Evolutionary conservation across 2,797 vertebrate species (phyloP).

Genomic region (Botia kubotai): DNA sequence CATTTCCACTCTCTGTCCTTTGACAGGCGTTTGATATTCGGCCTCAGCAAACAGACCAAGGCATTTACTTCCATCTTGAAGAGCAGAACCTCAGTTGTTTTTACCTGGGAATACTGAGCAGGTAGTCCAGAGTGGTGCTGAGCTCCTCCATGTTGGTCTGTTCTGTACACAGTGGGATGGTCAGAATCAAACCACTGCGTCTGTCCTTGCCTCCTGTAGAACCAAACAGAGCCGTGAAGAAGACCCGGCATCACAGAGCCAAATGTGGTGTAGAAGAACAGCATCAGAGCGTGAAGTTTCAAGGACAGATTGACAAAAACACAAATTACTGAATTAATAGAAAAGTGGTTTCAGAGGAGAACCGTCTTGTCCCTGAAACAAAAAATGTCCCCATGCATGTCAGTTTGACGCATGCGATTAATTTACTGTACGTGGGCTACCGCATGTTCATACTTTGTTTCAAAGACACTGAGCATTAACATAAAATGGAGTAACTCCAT

Average conservation of each 20-base stretch:
- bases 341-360: not conserved
- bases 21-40: slow-evolving; percentile 6
- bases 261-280: slow-evolving; percentile 16
- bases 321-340: not conserved
- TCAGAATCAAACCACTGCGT: slow-evolving; percentile 96
- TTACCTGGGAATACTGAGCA: slow-evolving; percentile 97
- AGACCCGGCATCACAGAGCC: not conserved
- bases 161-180: slow-evolving; percentile 95
- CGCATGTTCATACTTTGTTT: not conserved
- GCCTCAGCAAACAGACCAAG: not conserved
- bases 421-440: not conserved
- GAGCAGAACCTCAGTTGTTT: slow-evolving; percentile 2
- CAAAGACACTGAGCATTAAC: slow-evolving; percentile 22
- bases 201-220: slow-evolving; percentile 94
- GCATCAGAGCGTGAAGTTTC: slow-evolving; percentile 7
- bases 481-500: not conserved
- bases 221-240: not conserved
- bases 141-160: slow-evolving; percentile 99
- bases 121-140: slow-evolving; percentile 93
- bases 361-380: not conserved
- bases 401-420: slow-evolving; percentile 12
- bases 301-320: not conserved
- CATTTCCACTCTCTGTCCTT: slow-evolving; percentile 3
- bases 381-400: too few species aligned
- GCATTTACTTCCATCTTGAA: not conserved